Percentiles rank a stretch among this genome's conserved stretches.
phyloP scores from a whole-genome alignment of 1,140 invertebrate species.

The Anthonomus grandis region DNA sequence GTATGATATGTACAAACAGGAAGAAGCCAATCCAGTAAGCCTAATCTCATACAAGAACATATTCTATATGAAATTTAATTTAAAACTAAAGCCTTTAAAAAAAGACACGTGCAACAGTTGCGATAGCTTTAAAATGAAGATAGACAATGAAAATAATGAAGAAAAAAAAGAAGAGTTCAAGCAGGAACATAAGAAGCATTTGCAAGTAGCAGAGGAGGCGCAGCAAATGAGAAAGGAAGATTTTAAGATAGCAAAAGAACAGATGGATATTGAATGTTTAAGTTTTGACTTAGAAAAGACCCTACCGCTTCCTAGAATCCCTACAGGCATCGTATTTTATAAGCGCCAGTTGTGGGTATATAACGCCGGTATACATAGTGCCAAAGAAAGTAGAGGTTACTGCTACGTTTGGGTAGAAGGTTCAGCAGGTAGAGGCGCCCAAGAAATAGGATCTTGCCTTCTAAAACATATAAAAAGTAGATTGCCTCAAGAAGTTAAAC shows the following conservation, averaged over 20 bases:
- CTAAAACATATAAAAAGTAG: not conserved
- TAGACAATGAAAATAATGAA: not conserved
- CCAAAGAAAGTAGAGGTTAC: constrained; percentile 9
- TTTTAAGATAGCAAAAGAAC: not conserved
- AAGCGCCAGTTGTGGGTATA: constrained; percentile 24
- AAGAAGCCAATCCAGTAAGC: constrained; percentile 12
- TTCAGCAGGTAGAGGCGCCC: constrained; percentile 11
- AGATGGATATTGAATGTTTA: constrained; percentile 5
- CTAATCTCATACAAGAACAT: constrained; percentile 12
- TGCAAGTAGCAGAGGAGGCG: not conserved
- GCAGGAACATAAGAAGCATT: constrained; percentile 9
- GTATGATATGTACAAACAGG: constrained; percentile 14
- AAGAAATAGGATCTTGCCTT: constrained; percentile 14
- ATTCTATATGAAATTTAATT: constrained; percentile 13
- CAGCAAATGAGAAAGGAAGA: constrained; percentile 4
- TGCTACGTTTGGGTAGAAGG: constrained; percentile 17
- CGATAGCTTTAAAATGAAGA: constrained; percentile 13
- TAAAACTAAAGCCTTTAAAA: constrained; percentile 15
- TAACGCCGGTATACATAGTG: constrained; percentile 18
- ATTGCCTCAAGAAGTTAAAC: not conserved
- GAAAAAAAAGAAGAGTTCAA: constrained; percentile 2
- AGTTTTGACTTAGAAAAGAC: constrained; percentile 22
- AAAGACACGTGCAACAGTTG: constrained; percentile 24
- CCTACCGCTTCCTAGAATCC: constrained; percentile 17
- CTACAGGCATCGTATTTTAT: constrained; percentile 19